Base-by-base conservation (phyloP, 2,113 vertebrate genomes). In the Orcinus orca region DNA sequence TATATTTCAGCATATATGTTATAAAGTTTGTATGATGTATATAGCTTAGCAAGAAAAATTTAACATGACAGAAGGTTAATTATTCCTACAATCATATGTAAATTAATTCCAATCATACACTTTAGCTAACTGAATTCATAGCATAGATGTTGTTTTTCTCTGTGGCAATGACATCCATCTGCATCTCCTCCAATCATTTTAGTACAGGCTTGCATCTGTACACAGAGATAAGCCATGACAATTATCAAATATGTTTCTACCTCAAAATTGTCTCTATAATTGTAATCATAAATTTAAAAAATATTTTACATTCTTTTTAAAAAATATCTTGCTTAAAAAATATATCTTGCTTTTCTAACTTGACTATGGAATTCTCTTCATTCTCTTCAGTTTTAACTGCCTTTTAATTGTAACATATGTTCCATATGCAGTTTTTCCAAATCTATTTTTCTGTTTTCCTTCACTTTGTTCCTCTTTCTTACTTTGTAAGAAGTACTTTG, bases 31-130 rank as follows among this genome's bases (percentile, higher is more conserved):
- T 47, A 68, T 83, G 65, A 38, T 50, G 33, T 90, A n/a, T 68
- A 20, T 93, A 41, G 86, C 17, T 92, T 44, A 96, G 36, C 33
- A 91, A 80, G 29, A 70, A 44, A 87, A 85, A 73, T 67, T 71
- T 50, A 36, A 74, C 31, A 77, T 58, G 15, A 25, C 1, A 83
- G 93, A 81, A 86, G 31, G 4, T 84, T 67, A 63, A 74, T 76
- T 79, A 82, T 93, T 73, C 14, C 50, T 83, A 53, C 9, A 55
- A 74, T 89, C 4, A 38, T 47, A 79, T 90, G 38, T 36, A 68
- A 97, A 74, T 68, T 63, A 90, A 94, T 96, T 68, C 41, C 7
- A 93, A 47, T 79, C 12, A 63, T 91, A 33, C 20, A 55, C 65
- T 88, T 93, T 74, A 74, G 3, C 68, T 76, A 87, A 87, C 41